phyloP scores from a whole-genome alignment of 2,888 invertebrate genomes.

The Epicampocera succincta region DNA sequence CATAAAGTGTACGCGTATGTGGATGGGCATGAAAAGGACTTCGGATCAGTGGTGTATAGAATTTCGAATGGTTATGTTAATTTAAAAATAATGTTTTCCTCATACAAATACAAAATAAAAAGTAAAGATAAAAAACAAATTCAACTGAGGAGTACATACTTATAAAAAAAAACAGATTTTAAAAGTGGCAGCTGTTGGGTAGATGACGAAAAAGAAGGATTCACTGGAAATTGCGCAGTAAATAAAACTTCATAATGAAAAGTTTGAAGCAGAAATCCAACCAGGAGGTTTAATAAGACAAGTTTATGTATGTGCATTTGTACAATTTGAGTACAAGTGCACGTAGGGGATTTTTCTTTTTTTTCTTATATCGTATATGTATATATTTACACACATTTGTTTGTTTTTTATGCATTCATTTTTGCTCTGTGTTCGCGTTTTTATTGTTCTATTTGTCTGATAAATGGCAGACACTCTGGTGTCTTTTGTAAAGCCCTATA shows the following conservation, averaged over 20 bases:
- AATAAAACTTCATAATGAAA: slow-evolving; percentile 60
- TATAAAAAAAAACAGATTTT: slow-evolving; percentile 50
- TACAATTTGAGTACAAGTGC: no score
- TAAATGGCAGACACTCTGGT: slow-evolving; percentile 68
- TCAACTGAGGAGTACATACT: slow-evolving; percentile 11
- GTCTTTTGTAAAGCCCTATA: slow-evolving; percentile 53
- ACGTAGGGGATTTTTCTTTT: slow-evolving; percentile 40
- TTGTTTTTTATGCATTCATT: slow-evolving; percentile 37
- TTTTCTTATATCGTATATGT: no score
- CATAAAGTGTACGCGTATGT: slow-evolving; percentile 14
- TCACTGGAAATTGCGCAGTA: slow-evolving; percentile 67
- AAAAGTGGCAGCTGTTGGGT: slow-evolving; percentile 65
- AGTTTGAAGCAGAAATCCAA: slow-evolving; percentile 55
- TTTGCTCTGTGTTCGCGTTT: slow-evolving; percentile 35
- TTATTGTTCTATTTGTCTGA: slow-evolving; percentile 49
- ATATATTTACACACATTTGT: slow-evolving; percentile 30
- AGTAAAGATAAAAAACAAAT: slow-evolving; percentile 7
- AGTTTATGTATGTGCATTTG: no score
- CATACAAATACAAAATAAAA: slow-evolving; percentile 30
- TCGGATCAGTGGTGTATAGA: slow-evolving; percentile 53
- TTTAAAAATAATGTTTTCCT: slow-evolving; percentile 60
- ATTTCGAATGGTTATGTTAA: slow-evolving; percentile 64
- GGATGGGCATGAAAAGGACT: slow-evolving; percentile 53
- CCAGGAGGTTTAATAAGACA: no score
- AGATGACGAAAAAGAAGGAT: slow-evolving; percentile 59